Percentiles rank a stretch among this genome's conserved stretches.
These are phyloP conservation scores for Drosophila dives DNA, from an alignment of 2,888 invertebrate species.

Conservation along the genomic window DNA sequence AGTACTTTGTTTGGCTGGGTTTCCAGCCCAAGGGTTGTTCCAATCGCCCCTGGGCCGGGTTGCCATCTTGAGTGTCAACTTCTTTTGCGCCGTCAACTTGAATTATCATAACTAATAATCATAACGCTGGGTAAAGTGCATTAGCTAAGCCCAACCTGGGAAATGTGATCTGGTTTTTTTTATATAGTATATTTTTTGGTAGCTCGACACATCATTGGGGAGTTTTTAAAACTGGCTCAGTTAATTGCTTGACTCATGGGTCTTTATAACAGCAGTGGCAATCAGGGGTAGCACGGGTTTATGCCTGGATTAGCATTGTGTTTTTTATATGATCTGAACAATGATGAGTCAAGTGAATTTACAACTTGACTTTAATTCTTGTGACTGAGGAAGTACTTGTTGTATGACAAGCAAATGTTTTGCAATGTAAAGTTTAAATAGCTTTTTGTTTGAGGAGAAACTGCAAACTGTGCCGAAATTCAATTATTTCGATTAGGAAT, in stretches of 20 bases:
- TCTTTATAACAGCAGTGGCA: constrained; percentile 48
- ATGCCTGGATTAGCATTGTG: constrained; percentile 46
- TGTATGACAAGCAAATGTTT: neutral
- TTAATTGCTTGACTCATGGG: constrained; percentile 69
- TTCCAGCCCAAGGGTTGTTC: constrained; percentile 59
- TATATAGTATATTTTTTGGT: constrained; percentile 24
- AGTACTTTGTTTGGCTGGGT: constrained; percentile 42
- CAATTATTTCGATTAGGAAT: neutral
- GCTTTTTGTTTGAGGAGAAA: neutral
- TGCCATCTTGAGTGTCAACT: constrained; percentile 68
- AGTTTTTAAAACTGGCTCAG: constrained; percentile 64
- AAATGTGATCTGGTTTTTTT: constrained; percentile 50
- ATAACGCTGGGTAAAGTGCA: constrained; percentile 70
- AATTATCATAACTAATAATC: constrained; percentile 80
- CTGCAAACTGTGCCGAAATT: neutral
- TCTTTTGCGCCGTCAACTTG: constrained; percentile 70
- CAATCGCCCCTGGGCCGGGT: constrained; percentile 15
- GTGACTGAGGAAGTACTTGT: neutral
- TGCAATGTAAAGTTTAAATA: neutral
- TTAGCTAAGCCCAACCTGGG: constrained; percentile 30
- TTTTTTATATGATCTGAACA: constrained; percentile 26
- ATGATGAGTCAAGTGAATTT: constrained; percentile 35
- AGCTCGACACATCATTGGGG: constrained; percentile 56
- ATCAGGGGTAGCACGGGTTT: constrained; percentile 54
- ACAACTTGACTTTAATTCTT: constrained; percentile 12